Evolutionary conservation across 2,888 invertebrate species (phyloP).

Genomic region (Desoria tigrina): DNA sequence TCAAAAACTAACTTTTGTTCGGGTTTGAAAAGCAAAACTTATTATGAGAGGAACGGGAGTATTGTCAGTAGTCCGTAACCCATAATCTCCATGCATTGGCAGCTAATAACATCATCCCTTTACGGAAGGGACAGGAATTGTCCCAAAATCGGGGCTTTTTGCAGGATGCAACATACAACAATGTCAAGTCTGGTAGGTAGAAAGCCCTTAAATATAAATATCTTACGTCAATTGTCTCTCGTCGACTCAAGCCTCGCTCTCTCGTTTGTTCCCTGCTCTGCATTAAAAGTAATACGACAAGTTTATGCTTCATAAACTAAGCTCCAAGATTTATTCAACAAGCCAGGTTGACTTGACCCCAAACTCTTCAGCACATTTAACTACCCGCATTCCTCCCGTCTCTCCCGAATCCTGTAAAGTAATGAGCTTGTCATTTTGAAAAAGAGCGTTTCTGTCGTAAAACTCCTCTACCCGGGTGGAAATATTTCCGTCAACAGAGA

Average conservation of each 20-base stretch:
- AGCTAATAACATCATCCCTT: background rate
- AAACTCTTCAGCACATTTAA: conserved; percentile 19
- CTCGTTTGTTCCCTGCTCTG: too few relatives aligned
- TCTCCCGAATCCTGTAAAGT: conserved; percentile 4
- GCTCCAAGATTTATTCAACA: conserved; percentile 5
- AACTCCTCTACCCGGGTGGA: conserved; percentile 11
- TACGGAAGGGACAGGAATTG: background rate
- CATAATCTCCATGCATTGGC: background rate
- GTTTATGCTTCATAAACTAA: conserved; percentile 9
- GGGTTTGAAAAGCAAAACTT: background rate
- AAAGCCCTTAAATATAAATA: background rate
- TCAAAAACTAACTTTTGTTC: background rate
- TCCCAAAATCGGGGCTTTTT: background rate
- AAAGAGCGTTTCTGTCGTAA: conserved; percentile 16
- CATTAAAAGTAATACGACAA: background rate
- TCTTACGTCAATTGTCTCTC: too few relatives aligned
- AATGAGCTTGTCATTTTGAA: conserved; percentile 20
- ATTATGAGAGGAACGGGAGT: background rate
- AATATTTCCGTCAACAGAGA: conserved; percentile 3
- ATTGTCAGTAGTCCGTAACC: conserved; percentile 9
- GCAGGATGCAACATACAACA: too few relatives aligned
- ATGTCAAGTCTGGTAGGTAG: too few relatives aligned
- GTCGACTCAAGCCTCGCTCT: too few relatives aligned
- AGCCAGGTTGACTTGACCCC: conserved; percentile 12
- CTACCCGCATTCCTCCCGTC: background rate